These are phyloP conservation scores for Dastarcus helophoroides DNA, from an alignment of 2,888 invertebrate genomes.

Conservation along the genomic window DNA sequence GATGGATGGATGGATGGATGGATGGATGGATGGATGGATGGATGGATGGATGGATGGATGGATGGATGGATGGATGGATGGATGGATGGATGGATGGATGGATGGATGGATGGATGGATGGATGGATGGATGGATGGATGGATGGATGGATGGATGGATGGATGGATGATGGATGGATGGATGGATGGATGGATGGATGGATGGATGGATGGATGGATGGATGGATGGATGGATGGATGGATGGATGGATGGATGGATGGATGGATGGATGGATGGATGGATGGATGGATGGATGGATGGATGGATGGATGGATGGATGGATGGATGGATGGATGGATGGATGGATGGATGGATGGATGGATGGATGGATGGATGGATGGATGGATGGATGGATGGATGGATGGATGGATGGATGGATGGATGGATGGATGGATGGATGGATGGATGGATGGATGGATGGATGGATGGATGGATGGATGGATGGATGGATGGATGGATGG, in stretches of 20 bases:
- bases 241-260: constrained; percentile 5
- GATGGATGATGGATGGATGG: no score
- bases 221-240: constrained; percentile 5
- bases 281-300: constrained; percentile 5
- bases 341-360: constrained; percentile 1
- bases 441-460: no score
- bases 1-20: constrained; percentile 5
- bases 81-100: constrained; percentile 5
- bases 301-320: not conserved
- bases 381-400: no score
- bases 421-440: no score
- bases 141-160: constrained; percentile 5
- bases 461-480: no score
- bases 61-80: constrained; percentile 5
- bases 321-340: not conserved
- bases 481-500: no score
- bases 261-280: constrained; percentile 5
- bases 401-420: no score
- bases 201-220: constrained; percentile 5
- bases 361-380: no score
- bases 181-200: constrained; percentile 5
- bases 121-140: constrained; percentile 5
- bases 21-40: constrained; percentile 5
- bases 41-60: constrained; percentile 5
- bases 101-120: constrained; percentile 5